These are phyloP conservation scores for Horisme vitalbata DNA, from an alignment of 2,888 invertebrate species.

Conservation along the genomic window DNA sequence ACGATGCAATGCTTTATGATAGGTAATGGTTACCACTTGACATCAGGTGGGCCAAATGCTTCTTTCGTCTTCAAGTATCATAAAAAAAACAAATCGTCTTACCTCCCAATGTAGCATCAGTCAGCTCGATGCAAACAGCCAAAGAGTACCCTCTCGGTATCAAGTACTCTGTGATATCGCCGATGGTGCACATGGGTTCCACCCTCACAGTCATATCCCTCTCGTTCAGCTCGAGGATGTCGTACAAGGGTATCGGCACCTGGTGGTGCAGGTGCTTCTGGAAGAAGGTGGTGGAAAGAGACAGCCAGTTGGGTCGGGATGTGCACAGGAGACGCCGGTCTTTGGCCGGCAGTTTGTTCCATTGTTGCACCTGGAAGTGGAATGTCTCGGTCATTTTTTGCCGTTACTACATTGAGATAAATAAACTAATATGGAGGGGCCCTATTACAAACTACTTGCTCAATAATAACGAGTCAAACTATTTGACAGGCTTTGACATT, in stretches of 20 bases:
- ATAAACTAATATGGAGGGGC: no score
- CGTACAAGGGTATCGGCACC: conserved; percentile 84
- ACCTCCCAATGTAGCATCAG: conserved; percentile 87
- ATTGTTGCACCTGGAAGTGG: conserved; percentile 68
- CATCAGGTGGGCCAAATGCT: no score
- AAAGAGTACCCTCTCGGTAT: conserved; percentile 86
- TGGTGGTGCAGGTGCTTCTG: conserved; percentile 84
- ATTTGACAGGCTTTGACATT: no score
- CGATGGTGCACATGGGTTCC: conserved; percentile 87
- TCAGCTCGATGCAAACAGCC: conserved; percentile 86
- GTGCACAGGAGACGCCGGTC: conserved; percentile 84
- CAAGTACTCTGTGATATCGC: conserved; percentile 84
- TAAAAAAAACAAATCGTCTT: conserved; percentile 3
- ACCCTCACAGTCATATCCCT: conserved; percentile 82
- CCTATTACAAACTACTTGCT: no score
- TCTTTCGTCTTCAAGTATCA: no score
- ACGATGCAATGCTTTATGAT: no score
- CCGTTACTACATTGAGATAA: no score
- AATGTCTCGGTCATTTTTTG: no score
- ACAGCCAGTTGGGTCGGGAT: conserved; percentile 87
- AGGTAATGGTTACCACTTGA: no score
- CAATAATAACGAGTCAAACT: no score
- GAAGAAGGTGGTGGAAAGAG: conserved; percentile 86
- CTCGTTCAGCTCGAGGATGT: conserved; percentile 84
- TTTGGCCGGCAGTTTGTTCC: conserved; percentile 72